Evolutionary conservation across 2,113 vertebrate genomes (phyloP), one percentile per base, ranked within the genome.

Genomic region (Paramormyrops kingsleyae): DNA sequence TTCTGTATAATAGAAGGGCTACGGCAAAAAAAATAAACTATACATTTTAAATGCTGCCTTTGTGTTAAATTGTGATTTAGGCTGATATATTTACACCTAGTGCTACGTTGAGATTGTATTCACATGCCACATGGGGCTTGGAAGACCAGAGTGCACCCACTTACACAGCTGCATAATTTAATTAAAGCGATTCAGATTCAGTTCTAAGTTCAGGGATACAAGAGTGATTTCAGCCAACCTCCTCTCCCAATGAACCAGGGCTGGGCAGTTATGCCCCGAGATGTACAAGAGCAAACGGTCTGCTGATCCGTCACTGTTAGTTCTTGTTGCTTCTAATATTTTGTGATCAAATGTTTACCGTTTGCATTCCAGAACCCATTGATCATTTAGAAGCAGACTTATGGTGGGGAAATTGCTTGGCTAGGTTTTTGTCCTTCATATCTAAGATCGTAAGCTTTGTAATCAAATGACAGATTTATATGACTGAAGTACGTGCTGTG

Each of bases 1-100:
- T 53, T 85, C 85, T 91, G 90, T 21, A 90, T 83, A 91, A 90
- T 21, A 53, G 50, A 91, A 62, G 53, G 53, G 39, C 77, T 31
- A 35, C 90, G 90, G 87, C 24, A 91, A 95, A 52, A 93, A 93
- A 91, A 95, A 94, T 94, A 95, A 95, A 95, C 74, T 0, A 80
- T 90, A 49, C 91, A 47, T 91, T 94, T 93, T 92, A 87, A 92
- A 70, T 91, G 70, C 89, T 94, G 90, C 93, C 0, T 56, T 92
- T 92, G 91, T 92, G 83, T 87, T 89, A 83, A 93, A 74, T 89
- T 91, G 21, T 44, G 24, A 44, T 62, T n/a, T 88, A 42, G 24
- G n/a, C 62, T 27, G 56, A 50, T 83, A 50, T 83, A 44, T 59
- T 62, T 31, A 31, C 62, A 31, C n/a, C 62, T 3, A 70, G 1